Evolutionary conservation across 1,140 invertebrate genomes (phyloP).

Genomic region (Tetramorium alpestre): DNA sequence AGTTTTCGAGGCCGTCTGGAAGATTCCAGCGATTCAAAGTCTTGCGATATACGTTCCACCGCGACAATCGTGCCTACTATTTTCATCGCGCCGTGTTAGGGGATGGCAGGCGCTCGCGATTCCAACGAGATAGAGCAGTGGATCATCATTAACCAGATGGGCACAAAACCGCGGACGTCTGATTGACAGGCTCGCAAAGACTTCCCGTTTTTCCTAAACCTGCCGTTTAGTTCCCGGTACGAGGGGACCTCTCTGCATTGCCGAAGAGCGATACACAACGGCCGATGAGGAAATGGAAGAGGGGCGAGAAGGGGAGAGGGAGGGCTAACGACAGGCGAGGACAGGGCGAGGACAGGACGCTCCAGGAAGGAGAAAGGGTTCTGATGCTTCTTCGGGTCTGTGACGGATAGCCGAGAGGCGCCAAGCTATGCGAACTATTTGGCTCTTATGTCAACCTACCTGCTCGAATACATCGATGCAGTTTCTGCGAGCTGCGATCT

Average conservation of each 20-base stretch:
- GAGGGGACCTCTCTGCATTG: slow-evolving; percentile 72
- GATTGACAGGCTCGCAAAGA: slow-evolving; percentile 83
- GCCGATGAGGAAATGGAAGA: slow-evolving; percentile 53
- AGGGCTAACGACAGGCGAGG: slow-evolving; percentile 35
- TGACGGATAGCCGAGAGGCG: slow-evolving; percentile 78
- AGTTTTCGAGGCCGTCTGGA: slow-evolving; percentile 31
- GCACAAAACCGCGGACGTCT: slow-evolving; percentile 79
- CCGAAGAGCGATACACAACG: slow-evolving; percentile 63
- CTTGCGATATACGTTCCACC: background rate
- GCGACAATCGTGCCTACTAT: slow-evolving; percentile 65
- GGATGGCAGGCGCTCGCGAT: slow-evolving; percentile 57
- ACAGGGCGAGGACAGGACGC: slow-evolving; percentile 45
- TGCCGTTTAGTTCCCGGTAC: slow-evolving; percentile 79
- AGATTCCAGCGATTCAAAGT: slow-evolving; percentile 50
- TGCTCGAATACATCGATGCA: slow-evolving; percentile 41
- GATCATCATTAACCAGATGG: slow-evolving; percentile 82
- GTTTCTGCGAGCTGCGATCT: slow-evolving; percentile 31
- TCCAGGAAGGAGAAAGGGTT: slow-evolving; percentile 66
- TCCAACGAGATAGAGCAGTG: slow-evolving; percentile 78
- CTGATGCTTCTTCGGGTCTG: slow-evolving; percentile 70
- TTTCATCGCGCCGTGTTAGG: slow-evolving; percentile 64
- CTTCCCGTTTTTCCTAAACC: slow-evolving; percentile 80
- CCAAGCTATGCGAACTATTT: slow-evolving; percentile 80
- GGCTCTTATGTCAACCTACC: slow-evolving; percentile 77
- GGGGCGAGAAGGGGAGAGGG: background rate